Evolutionary conservation across 2,113 vertebrate species (phyloP).

Genomic region (Cavia aperea): DNA sequence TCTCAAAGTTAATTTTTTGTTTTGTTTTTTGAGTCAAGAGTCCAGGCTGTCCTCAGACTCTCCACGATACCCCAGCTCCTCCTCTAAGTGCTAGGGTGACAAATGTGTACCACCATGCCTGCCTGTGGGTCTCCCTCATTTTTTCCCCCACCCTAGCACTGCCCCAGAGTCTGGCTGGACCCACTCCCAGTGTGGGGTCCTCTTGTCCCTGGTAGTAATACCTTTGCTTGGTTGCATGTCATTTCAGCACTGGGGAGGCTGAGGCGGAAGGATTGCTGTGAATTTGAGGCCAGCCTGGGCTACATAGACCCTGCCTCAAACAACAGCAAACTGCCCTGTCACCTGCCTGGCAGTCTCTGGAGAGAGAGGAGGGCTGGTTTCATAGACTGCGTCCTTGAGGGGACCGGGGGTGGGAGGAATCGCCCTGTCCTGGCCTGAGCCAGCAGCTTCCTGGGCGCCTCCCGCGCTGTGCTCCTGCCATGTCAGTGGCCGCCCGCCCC

Average conservation of each 20-base stretch:
- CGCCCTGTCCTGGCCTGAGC: not conserved
- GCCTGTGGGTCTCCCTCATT: not conserved
- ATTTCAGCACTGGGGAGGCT: not conserved
- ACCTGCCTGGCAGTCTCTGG: not conserved
- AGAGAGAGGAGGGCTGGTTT: not conserved
- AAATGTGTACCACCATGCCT: not conserved
- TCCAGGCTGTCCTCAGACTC: not conserved
- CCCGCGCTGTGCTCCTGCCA: not conserved
- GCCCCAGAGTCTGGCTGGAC: not conserved
- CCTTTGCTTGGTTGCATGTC: not conserved
- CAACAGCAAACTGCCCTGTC: not conserved
- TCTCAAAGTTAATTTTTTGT: not conserved
- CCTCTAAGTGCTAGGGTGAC: not conserved
- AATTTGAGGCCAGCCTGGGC: not conserved
- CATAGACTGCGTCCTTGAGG: not conserved
- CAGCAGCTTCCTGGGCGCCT: conserved; percentile 31
- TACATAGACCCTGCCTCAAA: not conserved
- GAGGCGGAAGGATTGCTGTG: not conserved
- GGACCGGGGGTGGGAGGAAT: not conserved
- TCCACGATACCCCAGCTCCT: not conserved
- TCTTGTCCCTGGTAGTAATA: not conserved
- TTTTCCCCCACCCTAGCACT: not conserved
- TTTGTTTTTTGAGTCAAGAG: not conserved
- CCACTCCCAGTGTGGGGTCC: not conserved
- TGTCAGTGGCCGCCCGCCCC: not conserved